These are phyloP conservation scores for Poeciliopsis occidentalis DNA, from an alignment of 2,113 vertebrate species.

Conservation along the genomic window DNA sequence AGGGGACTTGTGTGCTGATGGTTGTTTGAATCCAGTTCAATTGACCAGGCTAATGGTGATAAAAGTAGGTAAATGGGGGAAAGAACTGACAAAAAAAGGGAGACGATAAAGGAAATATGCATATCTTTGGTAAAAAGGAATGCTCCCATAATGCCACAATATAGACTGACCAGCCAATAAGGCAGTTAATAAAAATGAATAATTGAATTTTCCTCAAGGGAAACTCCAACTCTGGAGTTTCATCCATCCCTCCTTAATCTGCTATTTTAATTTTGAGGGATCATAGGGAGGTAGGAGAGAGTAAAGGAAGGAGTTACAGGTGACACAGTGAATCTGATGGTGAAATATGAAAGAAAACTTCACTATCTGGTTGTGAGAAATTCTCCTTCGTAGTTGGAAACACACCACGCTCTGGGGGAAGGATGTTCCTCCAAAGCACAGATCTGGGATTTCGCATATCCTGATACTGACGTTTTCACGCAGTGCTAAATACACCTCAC, in stretches of 20 bases:
- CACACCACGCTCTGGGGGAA: neutral
- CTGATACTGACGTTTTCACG: neutral
- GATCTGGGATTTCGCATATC: neutral
- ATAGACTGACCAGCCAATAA: slow-evolving; percentile 58
- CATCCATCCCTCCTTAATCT: slow-evolving; percentile 40
- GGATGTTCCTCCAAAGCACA: neutral
- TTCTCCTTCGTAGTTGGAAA: neutral
- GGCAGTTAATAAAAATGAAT: slow-evolving; percentile 56
- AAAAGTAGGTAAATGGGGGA: slow-evolving; percentile 13
- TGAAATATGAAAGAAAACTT: slow-evolving; percentile 25
- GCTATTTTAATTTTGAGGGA: slow-evolving; percentile 30
- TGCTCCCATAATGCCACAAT: slow-evolving; percentile 74
- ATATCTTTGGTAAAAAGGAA: slow-evolving; percentile 78
- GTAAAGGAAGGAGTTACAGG: slow-evolving; percentile 44
- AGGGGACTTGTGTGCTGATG: slow-evolving; percentile 48
- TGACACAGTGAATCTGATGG: slow-evolving; percentile 70
- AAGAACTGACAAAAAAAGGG: slow-evolving; percentile 49
- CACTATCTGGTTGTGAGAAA: neutral
- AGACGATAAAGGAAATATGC: slow-evolving; percentile 50
- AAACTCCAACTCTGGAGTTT: slow-evolving; percentile 54
- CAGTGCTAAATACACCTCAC: slow-evolving; percentile 33
- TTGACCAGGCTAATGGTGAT: neutral
- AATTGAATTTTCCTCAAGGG: slow-evolving; percentile 40
- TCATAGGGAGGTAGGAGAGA: slow-evolving; percentile 61
- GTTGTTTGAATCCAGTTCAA: neutral